A percentile compares a stretch with the other conserved stretches of the same genome.
Evolutionary conservation across 2,113 vertebrate species (phyloP).

Genomic region (Percina caprodes): DNA sequence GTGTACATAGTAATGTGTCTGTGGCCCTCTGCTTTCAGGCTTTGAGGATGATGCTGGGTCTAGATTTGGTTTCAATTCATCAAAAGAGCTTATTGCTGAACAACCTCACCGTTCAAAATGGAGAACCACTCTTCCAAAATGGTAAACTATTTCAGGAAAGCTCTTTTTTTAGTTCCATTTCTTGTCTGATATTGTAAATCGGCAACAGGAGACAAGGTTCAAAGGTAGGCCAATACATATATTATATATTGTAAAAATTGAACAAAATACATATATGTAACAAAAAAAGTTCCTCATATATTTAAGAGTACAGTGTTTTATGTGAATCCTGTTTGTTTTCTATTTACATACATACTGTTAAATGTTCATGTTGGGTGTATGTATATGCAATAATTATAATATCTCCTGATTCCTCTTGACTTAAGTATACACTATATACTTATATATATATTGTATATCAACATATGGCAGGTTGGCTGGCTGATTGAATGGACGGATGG

Average conservation of each 20-base stretch:
- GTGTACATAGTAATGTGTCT: background rate
- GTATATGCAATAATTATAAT: background rate
- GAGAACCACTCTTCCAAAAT: constrained; percentile 83
- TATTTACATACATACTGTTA: background rate
- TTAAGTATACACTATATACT: no score
- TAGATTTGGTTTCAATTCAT: constrained; percentile 80
- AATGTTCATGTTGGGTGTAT: no score
- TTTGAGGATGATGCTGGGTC: constrained; percentile 87
- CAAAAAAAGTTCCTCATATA: background rate
- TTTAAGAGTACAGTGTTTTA: background rate
- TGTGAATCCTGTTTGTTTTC: background rate
- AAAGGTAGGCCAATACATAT: background rate
- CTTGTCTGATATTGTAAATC: background rate
- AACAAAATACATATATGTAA: no score
- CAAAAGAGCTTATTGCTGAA: constrained; percentile 85
- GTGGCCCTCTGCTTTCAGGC: constrained; percentile 62
- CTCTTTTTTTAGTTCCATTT: background rate
- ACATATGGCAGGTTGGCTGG: background rate
- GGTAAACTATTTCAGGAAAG: constrained; percentile 73
- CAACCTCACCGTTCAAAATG: constrained; percentile 64
- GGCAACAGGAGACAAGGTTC: background rate
- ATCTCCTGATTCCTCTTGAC: background rate
- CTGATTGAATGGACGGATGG: background rate
- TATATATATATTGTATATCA: no score
- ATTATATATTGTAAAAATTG: no score